Evolutionary conservation across 2,888 invertebrate species (phyloP).

Genomic region (Leptothorax acervorum): DNA sequence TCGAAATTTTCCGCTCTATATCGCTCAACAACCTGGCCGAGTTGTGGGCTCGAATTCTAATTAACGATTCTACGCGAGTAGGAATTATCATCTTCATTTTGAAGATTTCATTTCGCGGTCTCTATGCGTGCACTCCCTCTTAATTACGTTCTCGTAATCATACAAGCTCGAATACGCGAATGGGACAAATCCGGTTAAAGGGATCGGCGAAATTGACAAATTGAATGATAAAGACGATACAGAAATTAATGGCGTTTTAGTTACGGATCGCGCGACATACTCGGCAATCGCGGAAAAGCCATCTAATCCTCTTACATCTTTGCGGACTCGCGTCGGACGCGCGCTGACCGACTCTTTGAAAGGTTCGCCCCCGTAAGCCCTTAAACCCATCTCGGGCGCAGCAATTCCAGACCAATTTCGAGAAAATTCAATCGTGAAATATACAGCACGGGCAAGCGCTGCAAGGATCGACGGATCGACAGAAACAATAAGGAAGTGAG

Average conservation of each 20-base stretch:
- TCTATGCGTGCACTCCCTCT: neutral
- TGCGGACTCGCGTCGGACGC: constrained; percentile 58
- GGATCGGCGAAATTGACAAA: constrained; percentile 52
- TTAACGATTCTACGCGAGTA: constrained; percentile 35
- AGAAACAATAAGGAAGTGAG: constrained; percentile 46
- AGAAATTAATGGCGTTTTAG: constrained; percentile 71
- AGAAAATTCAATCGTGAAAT: constrained; percentile 66
- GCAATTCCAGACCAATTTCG: constrained; percentile 75
- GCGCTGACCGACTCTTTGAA: constrained; percentile 72
- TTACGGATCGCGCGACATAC: constrained; percentile 68
- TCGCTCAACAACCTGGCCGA: constrained; percentile 16
- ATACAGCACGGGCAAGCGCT: constrained; percentile 40
- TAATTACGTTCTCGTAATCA: neutral
- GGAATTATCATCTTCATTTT: constrained; percentile 36
- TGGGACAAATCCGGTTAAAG: constrained; percentile 22
- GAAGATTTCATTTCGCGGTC: constrained; percentile 9
- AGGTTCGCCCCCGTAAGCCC: constrained; percentile 64
- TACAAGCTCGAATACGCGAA: neutral
- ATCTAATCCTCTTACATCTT: constrained; percentile 73
- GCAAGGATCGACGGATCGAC: constrained; percentile 26
- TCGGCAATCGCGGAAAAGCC: constrained; percentile 68
- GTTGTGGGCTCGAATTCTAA: constrained; percentile 37
- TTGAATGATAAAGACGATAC: constrained; percentile 59
- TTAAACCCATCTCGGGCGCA: constrained; percentile 73
- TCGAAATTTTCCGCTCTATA: constrained; percentile 47